These are phyloP conservation scores for Pseudomyrmex flavicornis DNA, from an alignment of 1,140 invertebrate species.

Conservation along the genomic window DNA sequence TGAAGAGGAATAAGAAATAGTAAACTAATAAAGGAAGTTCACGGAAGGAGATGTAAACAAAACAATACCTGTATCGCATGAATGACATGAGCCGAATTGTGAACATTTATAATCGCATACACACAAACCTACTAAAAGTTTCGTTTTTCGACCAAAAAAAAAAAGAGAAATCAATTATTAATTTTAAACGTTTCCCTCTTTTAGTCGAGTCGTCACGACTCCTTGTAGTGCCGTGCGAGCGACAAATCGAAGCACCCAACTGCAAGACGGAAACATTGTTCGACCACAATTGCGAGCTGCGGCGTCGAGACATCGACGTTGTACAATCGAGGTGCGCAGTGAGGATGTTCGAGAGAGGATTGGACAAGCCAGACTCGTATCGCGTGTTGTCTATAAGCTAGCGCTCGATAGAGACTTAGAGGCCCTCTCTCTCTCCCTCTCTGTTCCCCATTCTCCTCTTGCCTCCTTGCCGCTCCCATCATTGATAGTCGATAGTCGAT, in stretches of 20 bases:
- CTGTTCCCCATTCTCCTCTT: background rate
- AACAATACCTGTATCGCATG: slow-evolving; percentile 32
- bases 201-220: slow-evolving; percentile 31
- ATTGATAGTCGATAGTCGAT: slow-evolving; percentile 60
- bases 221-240: slow-evolving; percentile 46
- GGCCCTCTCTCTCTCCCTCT: background rate
- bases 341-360: slow-evolving; percentile 68
- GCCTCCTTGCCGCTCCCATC: slow-evolving; percentile 12
- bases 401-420: slow-evolving; percentile 55
- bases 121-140: slow-evolving; percentile 6
- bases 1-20: background rate
- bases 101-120: slow-evolving; percentile 34
- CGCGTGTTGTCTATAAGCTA: slow-evolving; percentile 68
- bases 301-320: slow-evolving; percentile 67
- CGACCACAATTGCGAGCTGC: slow-evolving; percentile 65
- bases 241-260: slow-evolving; percentile 70
- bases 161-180: slow-evolving; percentile 28
- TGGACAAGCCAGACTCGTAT: slow-evolving; percentile 63
- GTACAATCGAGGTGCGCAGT: slow-evolving; percentile 72
- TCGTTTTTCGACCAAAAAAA: background rate
- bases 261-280: slow-evolving; percentile 71
- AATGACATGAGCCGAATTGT: slow-evolving; percentile 39
- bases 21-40: background rate
- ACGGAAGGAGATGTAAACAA: background rate
- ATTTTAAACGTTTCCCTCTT: slow-evolving; percentile 41